These are phyloP conservation scores for Gallinago paraguaiae DNA, from an alignment of 2,113 vertebrate species.

Conservation along the genomic window DNA sequence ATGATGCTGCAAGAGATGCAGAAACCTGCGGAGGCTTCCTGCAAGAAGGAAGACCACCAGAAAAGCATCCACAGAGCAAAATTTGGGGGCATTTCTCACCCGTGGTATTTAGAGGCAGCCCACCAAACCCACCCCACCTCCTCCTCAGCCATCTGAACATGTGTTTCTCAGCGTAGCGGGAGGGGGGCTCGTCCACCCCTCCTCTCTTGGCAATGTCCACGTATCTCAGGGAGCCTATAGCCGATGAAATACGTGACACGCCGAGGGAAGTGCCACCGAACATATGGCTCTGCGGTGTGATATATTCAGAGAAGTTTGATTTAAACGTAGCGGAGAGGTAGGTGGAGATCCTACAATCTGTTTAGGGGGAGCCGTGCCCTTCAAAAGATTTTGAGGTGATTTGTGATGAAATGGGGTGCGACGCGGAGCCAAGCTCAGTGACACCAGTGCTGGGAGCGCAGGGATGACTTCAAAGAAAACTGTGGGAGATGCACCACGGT, in stretches of 20 bases:
- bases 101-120: not conserved
- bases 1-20: not conserved
- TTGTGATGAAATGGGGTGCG: not conserved
- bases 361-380: not conserved
- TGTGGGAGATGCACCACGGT: not conserved
- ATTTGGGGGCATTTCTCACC: not conserved
- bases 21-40: not conserved
- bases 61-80: fast-evolving
- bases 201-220: not conserved
- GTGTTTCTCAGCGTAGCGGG: not conserved
- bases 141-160: not conserved
- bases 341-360: slow-evolving; percentile 42
- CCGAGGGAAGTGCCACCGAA: slow-evolving; percentile 5
- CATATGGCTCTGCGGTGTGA: slow-evolving; percentile 20
- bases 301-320: slow-evolving; percentile 35
- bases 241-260: not conserved
- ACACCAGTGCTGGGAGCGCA: fast-evolving
- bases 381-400: slow-evolving; percentile 16
- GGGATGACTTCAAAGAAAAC: fast-evolving
- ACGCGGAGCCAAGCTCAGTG: not conserved
- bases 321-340: not conserved
- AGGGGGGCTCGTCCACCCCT: not conserved
- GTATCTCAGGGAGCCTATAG: not conserved
- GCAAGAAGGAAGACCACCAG: not conserved
- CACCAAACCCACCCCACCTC: not conserved